Evolutionary conservation across 2,888 invertebrate genomes (phyloP), one percentile per base, ranked within the genome.

Genomic region (Pegoplata infirma): DNA sequence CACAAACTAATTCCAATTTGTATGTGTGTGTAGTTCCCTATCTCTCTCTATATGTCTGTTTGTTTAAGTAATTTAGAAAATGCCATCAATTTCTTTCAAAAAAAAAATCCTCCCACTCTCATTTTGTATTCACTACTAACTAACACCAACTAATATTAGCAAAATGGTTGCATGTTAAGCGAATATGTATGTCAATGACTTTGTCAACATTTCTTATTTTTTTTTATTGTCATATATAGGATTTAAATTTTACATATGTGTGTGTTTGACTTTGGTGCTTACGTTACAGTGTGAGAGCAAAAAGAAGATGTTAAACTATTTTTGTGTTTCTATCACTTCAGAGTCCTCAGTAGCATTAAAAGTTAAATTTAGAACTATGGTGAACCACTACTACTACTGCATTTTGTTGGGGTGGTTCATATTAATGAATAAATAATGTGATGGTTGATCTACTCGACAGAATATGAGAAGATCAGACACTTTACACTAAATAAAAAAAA

Each of bases 151-250:
- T n/a, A 40, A 40, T 40, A n/a, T 12, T 40, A n/a, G 36, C 3
- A 36, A 73, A n/a, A 76, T 72, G 76, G 76, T 81, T 64, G 61
- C 80, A 68, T 81, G 82, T 81, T 36, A 56, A 36, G n/a, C 36
- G 16, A 16, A 3, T 23, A 85, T 82, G 82, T 85, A 84, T 86
- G 86, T 85, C 86, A 86, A 85, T 84, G 85, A 85, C 84, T 86
- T 83, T 85, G 84, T 84, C 85, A 86, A 85, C 84, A 85, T 82
- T 82, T 61, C 21, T 61, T 19, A 12, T 21, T 46, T 28, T 25
- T 28, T 32, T 47, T 28, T 12, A 1, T 2, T 36, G 8, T 16
- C 14, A 21, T n/a, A n/a, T 46, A 44, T 59, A 25, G n/a, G 23
- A 51, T 64, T 53, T 53, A 10, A 67, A 25, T 56, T 44, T 36